phyloP scores from a whole-genome alignment of 1,140 invertebrate species.

The Harpegnathos saltator region DNA sequence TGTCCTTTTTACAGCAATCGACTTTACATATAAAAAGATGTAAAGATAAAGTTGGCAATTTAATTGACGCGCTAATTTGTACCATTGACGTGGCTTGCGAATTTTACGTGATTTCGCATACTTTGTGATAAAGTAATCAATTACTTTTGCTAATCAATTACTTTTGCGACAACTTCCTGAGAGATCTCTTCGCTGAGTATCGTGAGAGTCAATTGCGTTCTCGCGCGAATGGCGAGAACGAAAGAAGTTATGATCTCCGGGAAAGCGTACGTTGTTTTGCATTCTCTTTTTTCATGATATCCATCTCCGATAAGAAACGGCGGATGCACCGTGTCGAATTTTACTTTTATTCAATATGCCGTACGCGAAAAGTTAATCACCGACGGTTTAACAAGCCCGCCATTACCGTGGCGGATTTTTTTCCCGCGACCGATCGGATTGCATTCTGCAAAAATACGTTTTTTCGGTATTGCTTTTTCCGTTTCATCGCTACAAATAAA shows the following conservation, averaged over 20 bases:
- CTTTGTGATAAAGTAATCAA: no score
- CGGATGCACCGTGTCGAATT: slow-evolving; percentile 19
- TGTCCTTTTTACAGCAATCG: no score
- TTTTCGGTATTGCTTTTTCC: slow-evolving; percentile 60
- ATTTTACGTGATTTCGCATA: no score
- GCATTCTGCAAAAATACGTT: slow-evolving; percentile 59
- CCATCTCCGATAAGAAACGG: neutral
- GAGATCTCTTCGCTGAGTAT: no score
- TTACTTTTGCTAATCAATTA: no score
- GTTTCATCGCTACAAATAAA: slow-evolving; percentile 63
- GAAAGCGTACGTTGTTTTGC: neutral
- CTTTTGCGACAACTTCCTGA: no score
- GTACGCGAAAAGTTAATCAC: slow-evolving; percentile 38
- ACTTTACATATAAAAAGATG: no score
- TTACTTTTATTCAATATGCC: slow-evolving; percentile 45
- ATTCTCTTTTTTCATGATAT: slow-evolving; percentile 17
- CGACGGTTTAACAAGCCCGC: slow-evolving; percentile 39
- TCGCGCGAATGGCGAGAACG: no score
- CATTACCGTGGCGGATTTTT: slow-evolving; percentile 52
- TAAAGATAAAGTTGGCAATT: no score
- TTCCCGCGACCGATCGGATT: slow-evolving; percentile 45
- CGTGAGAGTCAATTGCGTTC: no score
- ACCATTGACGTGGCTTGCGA: no score
- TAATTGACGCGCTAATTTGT: no score
- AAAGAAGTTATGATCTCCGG: neutral